Evolutionary conservation across 2,888 invertebrate species (phyloP).

Genomic region (Rhimphoctona megacephalus): DNA sequence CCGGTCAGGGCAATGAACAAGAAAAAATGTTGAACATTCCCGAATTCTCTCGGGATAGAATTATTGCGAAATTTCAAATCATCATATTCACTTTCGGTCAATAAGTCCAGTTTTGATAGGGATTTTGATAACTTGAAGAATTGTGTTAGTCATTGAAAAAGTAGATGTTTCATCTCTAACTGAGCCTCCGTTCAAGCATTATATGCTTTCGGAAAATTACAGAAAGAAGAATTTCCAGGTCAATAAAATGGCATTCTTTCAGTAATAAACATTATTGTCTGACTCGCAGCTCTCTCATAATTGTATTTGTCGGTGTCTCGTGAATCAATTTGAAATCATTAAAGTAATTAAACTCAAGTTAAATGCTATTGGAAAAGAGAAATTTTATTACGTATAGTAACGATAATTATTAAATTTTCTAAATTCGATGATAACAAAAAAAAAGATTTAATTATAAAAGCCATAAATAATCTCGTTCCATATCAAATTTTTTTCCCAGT

Average conservation of each 20-base stretch:
- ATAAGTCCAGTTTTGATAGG: neutral
- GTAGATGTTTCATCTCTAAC: neutral
- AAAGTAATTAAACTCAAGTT: neutral
- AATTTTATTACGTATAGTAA: neutral
- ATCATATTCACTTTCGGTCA: no score
- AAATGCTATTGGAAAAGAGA: neutral
- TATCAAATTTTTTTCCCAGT: neutral
- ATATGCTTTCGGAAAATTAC: neutral
- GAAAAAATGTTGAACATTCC: neutral
- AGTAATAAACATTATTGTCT: neutral
- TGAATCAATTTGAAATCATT: neutral
- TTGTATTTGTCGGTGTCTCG: neutral
- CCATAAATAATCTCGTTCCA: neutral
- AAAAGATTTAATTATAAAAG: slow-evolving; percentile 11
- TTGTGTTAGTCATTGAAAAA: neutral
- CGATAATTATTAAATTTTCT: neutral
- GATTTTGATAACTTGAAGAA: neutral
- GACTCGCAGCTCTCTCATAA: neutral
- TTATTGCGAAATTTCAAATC: no score
- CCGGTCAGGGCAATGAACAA: neutral
- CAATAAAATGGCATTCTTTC: neutral
- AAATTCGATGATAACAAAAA: neutral
- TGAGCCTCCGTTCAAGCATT: neutral
- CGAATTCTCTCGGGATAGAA: neutral
- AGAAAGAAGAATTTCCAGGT: neutral